phyloP scores from a whole-genome alignment of 2,113 vertebrate genomes.

The Protomyctophum bolini region DNA sequence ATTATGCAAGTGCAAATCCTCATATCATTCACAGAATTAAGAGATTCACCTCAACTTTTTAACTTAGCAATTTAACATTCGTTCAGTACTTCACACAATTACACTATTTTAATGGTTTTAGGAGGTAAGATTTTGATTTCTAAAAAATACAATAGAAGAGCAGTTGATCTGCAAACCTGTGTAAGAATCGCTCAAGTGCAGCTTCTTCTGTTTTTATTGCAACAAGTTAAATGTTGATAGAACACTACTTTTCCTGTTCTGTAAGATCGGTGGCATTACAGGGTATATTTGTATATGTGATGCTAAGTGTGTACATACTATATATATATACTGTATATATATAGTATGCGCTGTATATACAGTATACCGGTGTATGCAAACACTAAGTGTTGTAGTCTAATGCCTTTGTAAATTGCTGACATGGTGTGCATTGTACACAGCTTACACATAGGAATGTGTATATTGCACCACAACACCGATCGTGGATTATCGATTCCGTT shows the following conservation, averaged over 20 bases:
- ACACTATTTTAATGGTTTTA: constrained; percentile 52
- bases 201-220: constrained; percentile 48
- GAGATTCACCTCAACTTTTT: constrained; percentile 53
- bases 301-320: constrained; percentile 55
- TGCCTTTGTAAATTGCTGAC: constrained; percentile 69
- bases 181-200: constrained; percentile 56
- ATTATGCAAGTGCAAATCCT: constrained; percentile 51
- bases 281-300: constrained; percentile 77
- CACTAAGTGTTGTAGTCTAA: constrained; percentile 65
- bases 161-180: constrained; percentile 72
- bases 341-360: constrained; percentile 68
- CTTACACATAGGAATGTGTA: constrained; percentile 72
- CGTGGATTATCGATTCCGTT: constrained; percentile 63
- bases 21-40: constrained; percentile 53
- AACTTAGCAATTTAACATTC: constrained; percentile 37
- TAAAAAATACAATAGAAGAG: constrained; percentile 58
- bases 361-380: constrained; percentile 70
- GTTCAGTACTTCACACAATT: constrained; percentile 59
- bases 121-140: constrained; percentile 49
- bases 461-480: constrained; percentile 70
- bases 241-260: constrained; percentile 60
- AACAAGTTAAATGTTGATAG: constrained; percentile 43
- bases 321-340: constrained; percentile 17
- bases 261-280: constrained; percentile 75
- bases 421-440: constrained; percentile 71